Evolutionary conservation across 2,888 invertebrate species (phyloP).

Genomic region (Acanthopleura granulata): DNA sequence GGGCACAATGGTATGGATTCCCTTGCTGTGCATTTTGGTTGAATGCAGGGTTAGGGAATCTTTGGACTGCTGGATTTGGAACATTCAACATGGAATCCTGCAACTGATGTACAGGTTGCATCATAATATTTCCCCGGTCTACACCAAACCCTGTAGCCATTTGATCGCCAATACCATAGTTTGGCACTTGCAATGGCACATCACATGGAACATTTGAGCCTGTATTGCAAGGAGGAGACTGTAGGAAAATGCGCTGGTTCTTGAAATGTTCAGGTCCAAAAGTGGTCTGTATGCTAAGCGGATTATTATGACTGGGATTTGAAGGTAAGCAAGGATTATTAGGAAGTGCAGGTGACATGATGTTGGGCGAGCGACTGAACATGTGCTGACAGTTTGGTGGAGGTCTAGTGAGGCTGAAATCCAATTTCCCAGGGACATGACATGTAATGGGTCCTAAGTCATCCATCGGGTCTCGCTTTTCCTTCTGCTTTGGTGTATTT

Average conservation of each 20-base stretch:
- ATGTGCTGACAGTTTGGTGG: background rate
- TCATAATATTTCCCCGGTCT: background rate
- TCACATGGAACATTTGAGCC: background rate
- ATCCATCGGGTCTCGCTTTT: slow-evolving; percentile 29
- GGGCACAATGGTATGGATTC: slow-evolving; percentile 22
- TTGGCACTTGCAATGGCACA: slow-evolving; percentile 1
- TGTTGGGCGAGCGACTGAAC: background rate
- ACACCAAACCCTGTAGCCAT: slow-evolving; percentile 1
- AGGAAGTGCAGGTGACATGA: background rate
- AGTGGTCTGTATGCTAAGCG: slow-evolving; percentile 31
- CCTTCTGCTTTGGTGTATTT: slow-evolving; percentile 8
- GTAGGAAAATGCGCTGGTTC: slow-evolving; percentile 27
- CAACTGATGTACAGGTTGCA: slow-evolving; percentile 3
- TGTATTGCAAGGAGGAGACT: slow-evolving; percentile 23
- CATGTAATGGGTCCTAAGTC: slow-evolving; percentile 36
- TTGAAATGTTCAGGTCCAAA: slow-evolving; percentile 30
- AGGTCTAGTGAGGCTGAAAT: slow-evolving; percentile 29
- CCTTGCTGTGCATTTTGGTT: slow-evolving; percentile 21
- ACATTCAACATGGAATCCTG: slow-evolving; percentile 23
- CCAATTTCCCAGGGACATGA: slow-evolving; percentile 35
- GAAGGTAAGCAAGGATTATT: background rate
- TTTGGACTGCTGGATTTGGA: slow-evolving; percentile 21
- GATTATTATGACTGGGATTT: slow-evolving; percentile 20
- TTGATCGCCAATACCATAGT: background rate
- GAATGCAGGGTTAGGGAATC: slow-evolving; percentile 22